Base-by-base conservation (phyloP, 2,113 vertebrate genomes). In the Capra hircus region DNA sequence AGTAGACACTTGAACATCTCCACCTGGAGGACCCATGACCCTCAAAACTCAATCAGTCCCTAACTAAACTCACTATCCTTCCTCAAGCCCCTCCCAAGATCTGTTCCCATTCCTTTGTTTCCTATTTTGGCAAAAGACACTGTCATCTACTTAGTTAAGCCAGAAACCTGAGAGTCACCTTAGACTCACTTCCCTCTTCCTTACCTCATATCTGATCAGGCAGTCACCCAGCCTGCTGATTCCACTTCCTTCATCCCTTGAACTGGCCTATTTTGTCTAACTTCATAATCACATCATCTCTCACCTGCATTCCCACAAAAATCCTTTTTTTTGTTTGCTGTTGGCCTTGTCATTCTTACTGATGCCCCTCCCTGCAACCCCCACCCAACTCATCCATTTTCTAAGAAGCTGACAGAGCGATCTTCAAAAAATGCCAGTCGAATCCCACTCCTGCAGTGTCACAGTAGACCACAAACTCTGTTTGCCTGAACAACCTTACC, bases 101-200 rank as follows among this genome's bases (percentile, higher is more conserved):
- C 62, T 43, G 52, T 88, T 92, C 33, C 62, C 48, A 36, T 27
- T 33, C 30, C 45, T 48, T 25, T 15, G 27, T 91, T 95, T 77
- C 84, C 60, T 88, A 1, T 62, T 86, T 93, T 71, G 50, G 67
- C 88, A 19, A 48, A 67, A 95, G 78, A 16, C 43, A n/a, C 14
- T 4, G 10, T 86, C 95, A 91, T 94, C 88, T 59, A 15, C 28
- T 53, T 50, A 84, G 77, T 50, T 88, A 57, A 93, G 53, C 36
- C 64, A 88, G 95, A 86, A 96, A 95, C 55, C 33, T 1, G 12
- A 85, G 87, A 92, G 94, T 94, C 88, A 88, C 52, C 14, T 28
- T 36, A 48, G 40, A 77, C 45, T 96, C 92, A 74, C 67, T 96
- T 95, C 90, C 80, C 55, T 91, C 55, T 91, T 60, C n/a, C 85